phyloP scores from a whole-genome alignment of 1,140 invertebrate genomes.

The Macrocentrus cingulum region DNA sequence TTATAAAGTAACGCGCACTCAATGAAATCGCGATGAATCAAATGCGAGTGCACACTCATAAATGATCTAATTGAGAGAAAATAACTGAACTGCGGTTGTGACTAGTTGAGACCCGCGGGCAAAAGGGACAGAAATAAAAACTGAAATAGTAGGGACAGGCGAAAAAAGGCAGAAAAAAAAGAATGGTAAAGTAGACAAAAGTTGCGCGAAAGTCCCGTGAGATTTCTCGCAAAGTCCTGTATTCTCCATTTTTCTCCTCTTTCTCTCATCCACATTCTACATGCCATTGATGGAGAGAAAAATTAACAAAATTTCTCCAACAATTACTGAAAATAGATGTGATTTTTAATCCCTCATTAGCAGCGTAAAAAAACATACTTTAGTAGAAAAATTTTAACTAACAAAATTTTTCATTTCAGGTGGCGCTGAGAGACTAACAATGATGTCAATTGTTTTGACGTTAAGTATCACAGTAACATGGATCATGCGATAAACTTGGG shows the following conservation, averaged over 20 bases:
- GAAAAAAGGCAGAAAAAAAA: conserved; percentile 8
- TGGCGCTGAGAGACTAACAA: conserved; percentile 28
- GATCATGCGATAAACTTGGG: conserved; percentile 44
- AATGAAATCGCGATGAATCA: neutral
- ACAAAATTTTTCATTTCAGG: conserved; percentile 34
- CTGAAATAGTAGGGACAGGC: conserved; percentile 16
- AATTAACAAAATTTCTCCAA: too few species aligned
- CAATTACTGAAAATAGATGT: too few species aligned
- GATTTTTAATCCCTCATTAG: too few species aligned
- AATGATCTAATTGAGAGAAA: conserved; percentile 29
- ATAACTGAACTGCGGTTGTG: neutral
- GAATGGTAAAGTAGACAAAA: conserved; percentile 34
- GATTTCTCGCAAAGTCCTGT: neutral
- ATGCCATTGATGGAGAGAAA: too few species aligned
- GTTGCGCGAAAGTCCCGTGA: conserved; percentile 35
- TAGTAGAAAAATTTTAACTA: too few species aligned
- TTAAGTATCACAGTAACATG: conserved; percentile 37
- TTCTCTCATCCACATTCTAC: neutral
- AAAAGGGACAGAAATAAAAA: conserved; percentile 14
- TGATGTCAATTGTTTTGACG: conserved; percentile 35
- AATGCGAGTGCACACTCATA: conserved; percentile 17
- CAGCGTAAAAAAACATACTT: too few species aligned
- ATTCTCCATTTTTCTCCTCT: neutral
- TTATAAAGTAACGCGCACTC: neutral
- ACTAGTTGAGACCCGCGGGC: neutral